Evolutionary conservation across 2,888 invertebrate species (phyloP).

Genomic region (Trachelus troglodyta): DNA sequence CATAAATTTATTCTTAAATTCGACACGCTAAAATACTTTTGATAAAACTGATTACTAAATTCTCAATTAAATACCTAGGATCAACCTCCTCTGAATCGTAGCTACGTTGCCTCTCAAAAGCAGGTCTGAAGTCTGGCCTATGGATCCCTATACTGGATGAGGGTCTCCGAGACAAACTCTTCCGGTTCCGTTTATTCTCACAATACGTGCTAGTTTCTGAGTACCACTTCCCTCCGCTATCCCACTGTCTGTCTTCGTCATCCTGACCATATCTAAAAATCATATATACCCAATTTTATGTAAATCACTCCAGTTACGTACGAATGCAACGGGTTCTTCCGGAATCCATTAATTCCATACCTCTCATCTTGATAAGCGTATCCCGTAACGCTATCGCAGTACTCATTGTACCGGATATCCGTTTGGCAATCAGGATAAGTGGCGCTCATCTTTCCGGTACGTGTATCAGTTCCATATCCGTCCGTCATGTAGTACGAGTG

Average conservation of each 20-base stretch:
- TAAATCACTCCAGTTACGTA: background rate
- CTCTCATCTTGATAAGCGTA: slow-evolving; percentile 73
- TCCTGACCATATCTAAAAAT: slow-evolving; percentile 69
- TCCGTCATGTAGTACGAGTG: slow-evolving; percentile 71
- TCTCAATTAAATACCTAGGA: slow-evolving; percentile 46
- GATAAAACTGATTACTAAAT: background rate
- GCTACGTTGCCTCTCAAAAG: slow-evolving; percentile 58
- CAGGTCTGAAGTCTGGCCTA: slow-evolving; percentile 55
- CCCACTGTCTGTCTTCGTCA: slow-evolving; percentile 81
- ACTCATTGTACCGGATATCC: slow-evolving; percentile 73
- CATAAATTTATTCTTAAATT: background rate
- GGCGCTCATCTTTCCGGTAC: slow-evolving; percentile 56
- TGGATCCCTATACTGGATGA: slow-evolving; percentile 61
- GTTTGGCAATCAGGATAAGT: slow-evolving; percentile 60
- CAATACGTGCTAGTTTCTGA: slow-evolving; percentile 52
- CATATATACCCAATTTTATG: background rate
- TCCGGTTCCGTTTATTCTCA: slow-evolving; percentile 60
- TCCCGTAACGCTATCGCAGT: slow-evolving; percentile 72
- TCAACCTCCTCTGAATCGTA: slow-evolving; percentile 61
- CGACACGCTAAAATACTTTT: background rate
- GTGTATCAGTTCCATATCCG: slow-evolving; percentile 56
- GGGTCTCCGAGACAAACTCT: slow-evolving; percentile 61
- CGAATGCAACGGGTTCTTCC: background rate
- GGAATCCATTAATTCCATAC: slow-evolving; percentile 31
- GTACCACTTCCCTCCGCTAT: slow-evolving; percentile 73